Conservation (phyloP, 2,113 vertebrate genomes). For the Heterochromis multidens region DNA sequence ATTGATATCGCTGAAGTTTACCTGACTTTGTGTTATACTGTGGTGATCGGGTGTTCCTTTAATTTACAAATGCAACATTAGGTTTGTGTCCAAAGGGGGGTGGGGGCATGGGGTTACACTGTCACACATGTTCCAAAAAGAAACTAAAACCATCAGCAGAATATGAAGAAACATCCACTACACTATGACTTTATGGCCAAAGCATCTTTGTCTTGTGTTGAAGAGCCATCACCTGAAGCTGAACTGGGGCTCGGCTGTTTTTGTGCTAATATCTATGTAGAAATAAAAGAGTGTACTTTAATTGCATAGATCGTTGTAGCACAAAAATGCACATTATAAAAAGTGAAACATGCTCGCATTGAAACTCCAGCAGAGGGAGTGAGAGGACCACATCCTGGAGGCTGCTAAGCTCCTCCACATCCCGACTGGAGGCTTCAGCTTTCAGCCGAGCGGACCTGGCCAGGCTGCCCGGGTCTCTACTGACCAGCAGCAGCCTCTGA, state of each 20-base stretch:
- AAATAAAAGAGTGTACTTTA: not conserved
- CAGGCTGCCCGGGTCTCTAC: conserved; percentile 34
- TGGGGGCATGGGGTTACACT: no score
- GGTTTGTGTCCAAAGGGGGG: no score
- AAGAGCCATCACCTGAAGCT: not conserved
- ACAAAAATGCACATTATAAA: not conserved
- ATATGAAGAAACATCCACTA: not conserved
- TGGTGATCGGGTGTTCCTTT: no score
- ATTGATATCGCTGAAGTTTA: no score
- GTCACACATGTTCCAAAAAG: no score
- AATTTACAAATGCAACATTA: no score
- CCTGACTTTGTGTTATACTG: no score
- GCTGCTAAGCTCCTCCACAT: not conserved
- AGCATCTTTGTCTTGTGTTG: no score
- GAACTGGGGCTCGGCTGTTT: not conserved
- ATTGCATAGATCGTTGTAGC: not conserved
- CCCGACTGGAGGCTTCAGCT: conserved; percentile 14
- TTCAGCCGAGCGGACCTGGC: conserved; percentile 14
- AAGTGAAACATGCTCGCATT: not conserved
- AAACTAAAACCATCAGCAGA: no score
- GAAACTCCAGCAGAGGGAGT: conserved; percentile 28
- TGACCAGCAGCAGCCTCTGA: conserved; percentile 20
- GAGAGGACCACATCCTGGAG: not conserved
- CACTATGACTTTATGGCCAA: not conserved
- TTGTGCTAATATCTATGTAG: not conserved